These are phyloP conservation scores for Margarornis squamiger DNA, from an alignment of 2,797 vertebrate species.

Conservation along the genomic window DNA sequence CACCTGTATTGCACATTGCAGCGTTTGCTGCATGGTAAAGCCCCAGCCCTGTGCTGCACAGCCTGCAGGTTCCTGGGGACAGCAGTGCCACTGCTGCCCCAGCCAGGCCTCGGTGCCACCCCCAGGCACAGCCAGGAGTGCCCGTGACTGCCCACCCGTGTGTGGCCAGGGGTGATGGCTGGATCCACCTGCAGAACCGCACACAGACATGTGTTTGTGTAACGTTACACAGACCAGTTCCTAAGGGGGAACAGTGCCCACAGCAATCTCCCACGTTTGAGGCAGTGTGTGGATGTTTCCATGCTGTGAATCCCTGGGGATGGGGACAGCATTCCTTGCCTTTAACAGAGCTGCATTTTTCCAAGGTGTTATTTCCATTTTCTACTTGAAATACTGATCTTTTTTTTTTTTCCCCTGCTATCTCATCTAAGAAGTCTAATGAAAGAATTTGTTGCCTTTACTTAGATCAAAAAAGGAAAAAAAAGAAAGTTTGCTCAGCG, in stretches of 20 bases:
- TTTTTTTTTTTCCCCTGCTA: background rate
- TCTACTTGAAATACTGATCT: background rate
- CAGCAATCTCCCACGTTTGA: background rate
- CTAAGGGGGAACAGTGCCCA: background rate
- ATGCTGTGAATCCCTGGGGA: background rate
- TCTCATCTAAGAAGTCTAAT: conserved; percentile 37
- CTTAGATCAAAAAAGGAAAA: conserved; percentile 23
- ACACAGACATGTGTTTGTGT: rapidly evolving
- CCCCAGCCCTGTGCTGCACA: background rate
- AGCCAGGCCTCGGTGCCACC: background rate
- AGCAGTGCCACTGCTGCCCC: background rate
- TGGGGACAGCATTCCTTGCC: background rate
- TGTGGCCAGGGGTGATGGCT: background rate
- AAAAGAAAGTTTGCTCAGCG: conserved; percentile 34
- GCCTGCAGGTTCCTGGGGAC: background rate
- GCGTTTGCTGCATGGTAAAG: background rate
- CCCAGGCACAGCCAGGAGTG: rapidly evolving
- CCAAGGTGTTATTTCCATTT: conserved; percentile 2
- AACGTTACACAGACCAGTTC: background rate
- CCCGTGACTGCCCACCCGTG: background rate
- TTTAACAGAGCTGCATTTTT: background rate
- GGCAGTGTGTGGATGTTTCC: background rate
- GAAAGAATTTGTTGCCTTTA: conserved; percentile 53
- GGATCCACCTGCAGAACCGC: background rate
- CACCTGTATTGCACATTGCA: conserved; percentile 38